These are phyloP conservation scores for Phylloscopus trochiloides DNA, from an alignment of 2,113 vertebrate genomes.

Conservation along the genomic window DNA sequence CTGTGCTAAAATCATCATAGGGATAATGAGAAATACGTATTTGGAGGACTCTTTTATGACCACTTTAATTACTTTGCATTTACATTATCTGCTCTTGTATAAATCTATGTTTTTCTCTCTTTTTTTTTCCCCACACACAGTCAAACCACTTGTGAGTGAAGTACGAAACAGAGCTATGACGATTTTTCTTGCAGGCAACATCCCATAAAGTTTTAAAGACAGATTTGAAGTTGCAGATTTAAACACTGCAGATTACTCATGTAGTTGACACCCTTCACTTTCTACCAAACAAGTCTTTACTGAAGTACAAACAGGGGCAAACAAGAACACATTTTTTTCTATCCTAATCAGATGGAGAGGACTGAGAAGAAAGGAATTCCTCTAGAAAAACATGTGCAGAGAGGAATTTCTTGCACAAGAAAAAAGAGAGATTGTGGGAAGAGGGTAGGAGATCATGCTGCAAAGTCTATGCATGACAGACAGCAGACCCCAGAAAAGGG, in stretches of 20 bases:
- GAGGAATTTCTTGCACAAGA: neutral
- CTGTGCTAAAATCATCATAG: neutral
- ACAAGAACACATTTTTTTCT: neutral
- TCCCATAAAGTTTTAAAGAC: conserved; percentile 17
- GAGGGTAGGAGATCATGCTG: fast-evolving
- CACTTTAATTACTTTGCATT: neutral
- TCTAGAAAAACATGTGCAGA: neutral
- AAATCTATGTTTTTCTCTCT: neutral
- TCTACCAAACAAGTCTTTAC: neutral
- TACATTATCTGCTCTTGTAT: neutral
- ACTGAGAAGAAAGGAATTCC: neutral
- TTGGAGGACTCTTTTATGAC: neutral
- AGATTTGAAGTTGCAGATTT: conserved; percentile 19
- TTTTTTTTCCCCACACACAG: neutral
- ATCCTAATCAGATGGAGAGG: neutral
- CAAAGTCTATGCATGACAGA: neutral
- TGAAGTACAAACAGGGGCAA: neutral
- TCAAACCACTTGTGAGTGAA: neutral
- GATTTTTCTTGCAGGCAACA: conserved; percentile 8
- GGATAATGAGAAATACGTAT: neutral
- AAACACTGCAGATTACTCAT: neutral
- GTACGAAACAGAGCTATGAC: neutral
- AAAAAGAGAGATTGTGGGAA: neutral
- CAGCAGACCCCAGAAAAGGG: neutral
- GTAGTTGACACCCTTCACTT: conserved; percentile 5